A percentile compares a stretch with the other conserved stretches of the same genome.
These are phyloP conservation scores for Upupa epops DNA, from an alignment of 2,113 vertebrate genomes.

Conservation along the genomic window DNA sequence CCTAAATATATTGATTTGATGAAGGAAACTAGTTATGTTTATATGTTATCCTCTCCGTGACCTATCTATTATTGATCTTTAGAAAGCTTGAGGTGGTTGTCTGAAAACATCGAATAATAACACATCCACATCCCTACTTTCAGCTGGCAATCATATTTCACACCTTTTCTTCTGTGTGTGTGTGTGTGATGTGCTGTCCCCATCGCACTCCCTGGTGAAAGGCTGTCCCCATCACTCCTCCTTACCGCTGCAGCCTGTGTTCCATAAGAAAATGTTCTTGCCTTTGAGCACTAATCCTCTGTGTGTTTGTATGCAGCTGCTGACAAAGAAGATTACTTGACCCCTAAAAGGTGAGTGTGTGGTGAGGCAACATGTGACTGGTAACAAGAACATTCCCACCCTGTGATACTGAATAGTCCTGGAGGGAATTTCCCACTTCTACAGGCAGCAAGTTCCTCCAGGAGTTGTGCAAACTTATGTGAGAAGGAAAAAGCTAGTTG, in stretches of 20 bases:
- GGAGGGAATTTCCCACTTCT: rapidly evolving
- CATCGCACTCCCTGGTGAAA: rapidly evolving
- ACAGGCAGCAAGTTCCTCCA: background rate
- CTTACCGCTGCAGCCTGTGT: rapidly evolving
- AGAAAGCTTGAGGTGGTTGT: background rate
- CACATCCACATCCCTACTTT: background rate
- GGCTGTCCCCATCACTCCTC: background rate
- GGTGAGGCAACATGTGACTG: rapidly evolving
- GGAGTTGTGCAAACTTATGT: background rate
- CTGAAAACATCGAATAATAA: background rate
- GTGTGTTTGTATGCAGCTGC: constrained; percentile 62
- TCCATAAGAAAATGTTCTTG: background rate
- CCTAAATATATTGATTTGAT: background rate
- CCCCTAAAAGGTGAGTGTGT: constrained; percentile 59
- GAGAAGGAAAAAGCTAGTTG: background rate
- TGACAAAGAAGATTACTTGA: constrained; percentile 20
- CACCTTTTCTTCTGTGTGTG: rapidly evolving
- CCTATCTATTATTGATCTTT: background rate
- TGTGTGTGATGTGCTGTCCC: background rate
- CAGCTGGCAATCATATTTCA: background rate
- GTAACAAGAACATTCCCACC: rapidly evolving
- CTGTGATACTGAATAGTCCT: background rate
- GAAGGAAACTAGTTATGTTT: background rate
- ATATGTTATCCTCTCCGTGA: background rate
- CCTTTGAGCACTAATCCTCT: background rate